These are phyloP conservation scores for Motacilla alba DNA, from an alignment of 2,113 vertebrate species.

Conservation along the genomic window DNA sequence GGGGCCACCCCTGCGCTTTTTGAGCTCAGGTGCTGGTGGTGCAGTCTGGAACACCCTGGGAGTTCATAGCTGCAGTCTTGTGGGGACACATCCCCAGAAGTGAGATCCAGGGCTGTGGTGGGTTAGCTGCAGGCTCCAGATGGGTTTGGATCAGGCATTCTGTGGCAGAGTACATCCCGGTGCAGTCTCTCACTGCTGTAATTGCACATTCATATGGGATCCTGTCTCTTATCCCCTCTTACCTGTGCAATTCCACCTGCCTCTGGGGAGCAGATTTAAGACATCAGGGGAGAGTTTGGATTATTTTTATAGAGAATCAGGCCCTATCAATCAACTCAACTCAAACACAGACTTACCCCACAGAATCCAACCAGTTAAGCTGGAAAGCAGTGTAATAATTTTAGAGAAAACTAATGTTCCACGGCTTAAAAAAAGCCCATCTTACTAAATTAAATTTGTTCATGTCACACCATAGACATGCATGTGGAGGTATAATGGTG, in stretches of 20 bases:
- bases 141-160: background rate
- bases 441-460: background rate
- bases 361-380: background rate
- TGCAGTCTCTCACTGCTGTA: background rate
- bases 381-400: background rate
- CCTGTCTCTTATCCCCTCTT: background rate
- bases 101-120: background rate
- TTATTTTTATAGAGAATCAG: background rate
- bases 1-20: background rate
- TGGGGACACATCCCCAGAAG: background rate
- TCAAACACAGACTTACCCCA: background rate
- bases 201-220: rapidly evolving
- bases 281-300: background rate
- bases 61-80: background rate
- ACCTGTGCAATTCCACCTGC: background rate
- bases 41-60: background rate
- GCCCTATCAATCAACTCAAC: background rate
- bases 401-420: background rate
- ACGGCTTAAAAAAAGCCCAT: background rate
- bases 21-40: background rate
- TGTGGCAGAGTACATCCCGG: background rate
- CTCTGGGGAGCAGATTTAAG: background rate
- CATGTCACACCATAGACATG: background rate
- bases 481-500: background rate
- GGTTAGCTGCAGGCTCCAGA: background rate